Evolutionary conservation across 2,113 vertebrate genomes (phyloP).

Genomic region (Dasypus novemcinctus): DNA sequence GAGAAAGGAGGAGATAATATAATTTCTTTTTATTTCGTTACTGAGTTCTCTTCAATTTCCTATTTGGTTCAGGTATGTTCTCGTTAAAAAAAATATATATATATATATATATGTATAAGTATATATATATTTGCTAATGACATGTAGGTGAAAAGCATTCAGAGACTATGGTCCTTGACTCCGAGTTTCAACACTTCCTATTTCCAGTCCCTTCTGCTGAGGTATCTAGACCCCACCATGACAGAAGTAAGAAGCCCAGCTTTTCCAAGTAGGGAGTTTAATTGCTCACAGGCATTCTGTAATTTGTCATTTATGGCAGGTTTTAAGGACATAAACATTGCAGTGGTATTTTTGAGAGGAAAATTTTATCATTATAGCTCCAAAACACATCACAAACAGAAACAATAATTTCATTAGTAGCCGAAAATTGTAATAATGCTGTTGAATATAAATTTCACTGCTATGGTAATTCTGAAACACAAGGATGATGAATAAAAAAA

Average conservation of each 20-base stretch:
- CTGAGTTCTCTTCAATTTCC: slow-evolving; percentile 10
- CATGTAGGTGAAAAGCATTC: neutral
- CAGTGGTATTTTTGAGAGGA: slow-evolving; percentile 68
- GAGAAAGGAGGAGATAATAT: neutral
- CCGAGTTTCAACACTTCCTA: neutral
- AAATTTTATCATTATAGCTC: slow-evolving; percentile 72
- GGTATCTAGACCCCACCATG: neutral
- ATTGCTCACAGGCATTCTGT: slow-evolving; percentile 25
- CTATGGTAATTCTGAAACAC: slow-evolving; percentile 69
- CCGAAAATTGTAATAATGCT: slow-evolving; percentile 71
- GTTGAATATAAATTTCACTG: slow-evolving; percentile 77
- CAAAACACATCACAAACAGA: slow-evolving; percentile 75
- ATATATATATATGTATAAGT: neutral
- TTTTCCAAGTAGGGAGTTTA: slow-evolving; percentile 25
- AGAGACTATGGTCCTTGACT: neutral
- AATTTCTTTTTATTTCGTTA: neutral
- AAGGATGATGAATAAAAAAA: slow-evolving; percentile 69
- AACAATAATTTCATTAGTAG: slow-evolving; percentile 79
- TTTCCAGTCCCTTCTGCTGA: slow-evolving; percentile 1
- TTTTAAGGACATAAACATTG: slow-evolving; percentile 68
- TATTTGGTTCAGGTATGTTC: neutral
- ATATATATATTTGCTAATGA: slow-evolving; percentile 7
- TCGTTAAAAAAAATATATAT: neutral
- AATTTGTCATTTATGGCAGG: slow-evolving; percentile 70
- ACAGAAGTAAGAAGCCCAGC: neutral